Percentiles rank a stretch among this genome's conserved stretches.
Evolutionary conservation across 2,797 vertebrate genomes (phyloP).

Genomic region (Valencia hispanica): DNA sequence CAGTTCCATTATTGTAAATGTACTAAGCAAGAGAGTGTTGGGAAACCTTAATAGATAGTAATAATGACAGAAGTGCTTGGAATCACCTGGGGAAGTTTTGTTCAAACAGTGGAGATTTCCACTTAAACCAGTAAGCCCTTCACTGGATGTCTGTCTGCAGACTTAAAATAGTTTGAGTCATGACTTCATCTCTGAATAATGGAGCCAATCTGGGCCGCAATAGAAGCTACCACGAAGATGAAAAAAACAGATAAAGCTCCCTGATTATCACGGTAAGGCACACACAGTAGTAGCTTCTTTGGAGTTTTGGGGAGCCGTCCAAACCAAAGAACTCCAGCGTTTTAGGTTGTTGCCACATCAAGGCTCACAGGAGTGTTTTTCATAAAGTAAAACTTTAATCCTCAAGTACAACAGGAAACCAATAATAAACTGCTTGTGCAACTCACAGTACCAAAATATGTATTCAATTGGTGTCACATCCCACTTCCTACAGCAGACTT

Average conservation of each 20-base stretch:
- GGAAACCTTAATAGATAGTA: not conserved
- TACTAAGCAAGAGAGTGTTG: not conserved
- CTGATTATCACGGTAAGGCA: not conserved
- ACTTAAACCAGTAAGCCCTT: not conserved
- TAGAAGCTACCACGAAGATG: not conserved
- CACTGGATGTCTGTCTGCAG: not conserved
- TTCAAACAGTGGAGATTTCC: slow-evolving; percentile 3
- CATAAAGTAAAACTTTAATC: not conserved
- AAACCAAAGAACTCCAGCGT: not conserved
- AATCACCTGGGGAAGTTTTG: not conserved
- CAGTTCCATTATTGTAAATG: not conserved
- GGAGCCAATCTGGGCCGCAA: not conserved
- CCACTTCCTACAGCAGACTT: not conserved
- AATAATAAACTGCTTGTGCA: not conserved
- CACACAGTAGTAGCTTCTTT: not conserved
- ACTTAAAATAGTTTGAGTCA: not conserved
- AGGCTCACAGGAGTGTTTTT: not conserved
- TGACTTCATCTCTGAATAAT: not conserved
- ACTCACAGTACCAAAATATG: not conserved
- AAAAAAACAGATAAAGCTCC: not conserved
- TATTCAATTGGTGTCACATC: not conserved
- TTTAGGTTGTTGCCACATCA: not conserved
- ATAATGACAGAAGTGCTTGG: not conserved
- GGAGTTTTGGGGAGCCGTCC: not conserved
- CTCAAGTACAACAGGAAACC: not conserved